These are phyloP conservation scores for Bujurquina vittata DNA, from an alignment of 2,113 vertebrate genomes.

Conservation along the genomic window DNA sequence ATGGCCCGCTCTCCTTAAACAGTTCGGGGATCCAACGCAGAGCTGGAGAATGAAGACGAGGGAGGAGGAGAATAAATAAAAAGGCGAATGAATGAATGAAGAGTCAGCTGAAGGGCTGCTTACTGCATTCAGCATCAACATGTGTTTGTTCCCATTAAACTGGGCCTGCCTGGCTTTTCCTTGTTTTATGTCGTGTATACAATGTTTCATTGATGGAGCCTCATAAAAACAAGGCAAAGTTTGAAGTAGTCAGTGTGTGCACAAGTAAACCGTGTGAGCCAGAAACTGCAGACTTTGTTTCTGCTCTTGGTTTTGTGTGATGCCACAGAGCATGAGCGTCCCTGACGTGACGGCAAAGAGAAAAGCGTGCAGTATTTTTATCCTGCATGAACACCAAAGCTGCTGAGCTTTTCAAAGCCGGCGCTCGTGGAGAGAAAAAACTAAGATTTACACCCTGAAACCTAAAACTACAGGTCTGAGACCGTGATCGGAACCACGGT, in stretches of 20 bases:
- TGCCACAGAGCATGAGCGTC: not conserved
- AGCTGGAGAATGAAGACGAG: not conserved
- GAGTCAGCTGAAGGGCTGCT: not conserved
- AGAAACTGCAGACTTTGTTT: not conserved
- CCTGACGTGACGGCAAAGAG: conserved; percentile 13
- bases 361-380: conserved; percentile 43
- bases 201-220: not conserved
- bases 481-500: accelerated
- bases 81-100: not conserved
- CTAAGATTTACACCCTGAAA: conserved; percentile 8
- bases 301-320: no score
- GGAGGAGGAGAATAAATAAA: not conserved
- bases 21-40: not conserved
- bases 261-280: not conserved
- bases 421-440: not conserved
- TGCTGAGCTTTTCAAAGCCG: conserved; percentile 50
- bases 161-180: not conserved
- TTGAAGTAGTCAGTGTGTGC: not conserved
- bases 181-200: not conserved
- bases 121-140: not conserved
- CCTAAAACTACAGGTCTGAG: not conserved
- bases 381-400: conserved; percentile 35
- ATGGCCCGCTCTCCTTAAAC: conserved; percentile 33
- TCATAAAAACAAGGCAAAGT: not conserved
- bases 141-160: not conserved